A percentile compares a stretch with the other conserved stretches of the same genome.
These are phyloP conservation scores for Acronicta aceris DNA, from an alignment of 2,888 invertebrate genomes.

Conservation along the genomic window DNA sequence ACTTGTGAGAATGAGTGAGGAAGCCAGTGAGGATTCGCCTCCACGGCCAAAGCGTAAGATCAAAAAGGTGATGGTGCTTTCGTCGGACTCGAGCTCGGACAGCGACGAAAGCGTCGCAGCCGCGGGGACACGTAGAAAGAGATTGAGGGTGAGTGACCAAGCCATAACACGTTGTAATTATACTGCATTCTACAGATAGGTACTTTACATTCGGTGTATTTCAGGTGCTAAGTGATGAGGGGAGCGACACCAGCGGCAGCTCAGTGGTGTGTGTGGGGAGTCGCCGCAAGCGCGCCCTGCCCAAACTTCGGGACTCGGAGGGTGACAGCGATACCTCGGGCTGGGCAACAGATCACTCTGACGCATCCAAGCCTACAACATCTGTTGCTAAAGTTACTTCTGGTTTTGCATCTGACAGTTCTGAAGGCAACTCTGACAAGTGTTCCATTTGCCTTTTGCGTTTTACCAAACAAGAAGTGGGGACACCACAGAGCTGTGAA, in stretches of 20 bases:
- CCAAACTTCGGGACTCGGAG: slow-evolving; percentile 76
- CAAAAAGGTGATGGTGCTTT: slow-evolving; percentile 75
- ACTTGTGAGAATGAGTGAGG: slow-evolving; percentile 79
- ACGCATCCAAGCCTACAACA: slow-evolving; percentile 43
- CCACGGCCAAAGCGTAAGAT: slow-evolving; percentile 77
- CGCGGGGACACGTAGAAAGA: slow-evolving; percentile 79
- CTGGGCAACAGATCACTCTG: slow-evolving; percentile 69
- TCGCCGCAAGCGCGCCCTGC: slow-evolving; percentile 75
- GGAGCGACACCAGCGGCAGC: slow-evolving; percentile 81
- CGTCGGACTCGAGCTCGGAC: slow-evolving; percentile 80
- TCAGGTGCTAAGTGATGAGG: slow-evolving; percentile 88
- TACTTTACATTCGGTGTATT: slow-evolving; percentile 53
- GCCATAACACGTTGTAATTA: slow-evolving; percentile 14
- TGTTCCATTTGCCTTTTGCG: slow-evolving; percentile 97
- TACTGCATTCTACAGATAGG: slow-evolving; percentile 9
- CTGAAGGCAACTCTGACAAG: slow-evolving; percentile 93
- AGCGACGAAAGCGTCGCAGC: slow-evolving; percentile 82
- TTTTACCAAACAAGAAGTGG: slow-evolving; percentile 94
- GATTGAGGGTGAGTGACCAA: slow-evolving; percentile 79
- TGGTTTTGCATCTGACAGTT: slow-evolving; percentile 89
- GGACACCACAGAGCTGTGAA: slow-evolving; percentile 95
- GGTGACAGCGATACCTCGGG: slow-evolving; percentile 77
- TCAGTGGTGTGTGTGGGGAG: slow-evolving; percentile 68
- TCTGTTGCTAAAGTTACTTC: slow-evolving; percentile 58
- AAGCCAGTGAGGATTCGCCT: slow-evolving; percentile 75